Base-by-base conservation (phyloP, 2,888 invertebrate genomes). In the Aporophyla nigra region DNA sequence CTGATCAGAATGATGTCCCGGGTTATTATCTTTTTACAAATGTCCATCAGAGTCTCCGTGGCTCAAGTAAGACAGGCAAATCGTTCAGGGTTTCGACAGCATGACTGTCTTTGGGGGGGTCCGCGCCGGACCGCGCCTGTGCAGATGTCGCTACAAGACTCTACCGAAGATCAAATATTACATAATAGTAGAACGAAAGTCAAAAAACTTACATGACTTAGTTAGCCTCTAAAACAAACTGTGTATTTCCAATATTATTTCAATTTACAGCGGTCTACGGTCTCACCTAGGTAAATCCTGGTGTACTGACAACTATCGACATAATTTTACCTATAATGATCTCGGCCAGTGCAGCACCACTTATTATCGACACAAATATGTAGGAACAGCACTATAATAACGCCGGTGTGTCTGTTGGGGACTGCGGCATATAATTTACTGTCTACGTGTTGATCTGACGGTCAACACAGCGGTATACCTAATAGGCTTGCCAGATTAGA, bases 281-380 rank as follows among this genome's bases (percentile, higher is more conserved):
- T 58, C 58, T 59, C n/a, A 58, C 14, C n/a, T 14, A 65, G 7
- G 54, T 24, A 62, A 5, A 40, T 24, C 66, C 49, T 61, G 19
- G 33, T 33, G 10, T 6, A 33, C 54, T 10, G 19, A 58, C 49
- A 75, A 67, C 53, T 51, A 75, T 82, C 54, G 27, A 76, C 43
- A 68, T 62, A 77, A 83, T 71, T 80, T 53, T 24, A 21, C 46
- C 24, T 21, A 19, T 63, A 75, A 61, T 65, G 70, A 82, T 58
- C 63, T 80, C n/a, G 9, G 27, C 53, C 63, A 65, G 78, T 49
- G 59, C n/a, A 65, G 68, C 40, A 74, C 68, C 63, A 53, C 67
- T 78, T 78, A 71, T 77, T 83, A 83, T 83, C 71, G 83, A 83
- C 49, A 81, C 71, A 80, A 83, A 68, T 67, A 59, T 71, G 78